Conservation (phyloP, 30 jellyfish, hydroid and myxozoan genomes). For the Cassiopea xamachana region DNA sequence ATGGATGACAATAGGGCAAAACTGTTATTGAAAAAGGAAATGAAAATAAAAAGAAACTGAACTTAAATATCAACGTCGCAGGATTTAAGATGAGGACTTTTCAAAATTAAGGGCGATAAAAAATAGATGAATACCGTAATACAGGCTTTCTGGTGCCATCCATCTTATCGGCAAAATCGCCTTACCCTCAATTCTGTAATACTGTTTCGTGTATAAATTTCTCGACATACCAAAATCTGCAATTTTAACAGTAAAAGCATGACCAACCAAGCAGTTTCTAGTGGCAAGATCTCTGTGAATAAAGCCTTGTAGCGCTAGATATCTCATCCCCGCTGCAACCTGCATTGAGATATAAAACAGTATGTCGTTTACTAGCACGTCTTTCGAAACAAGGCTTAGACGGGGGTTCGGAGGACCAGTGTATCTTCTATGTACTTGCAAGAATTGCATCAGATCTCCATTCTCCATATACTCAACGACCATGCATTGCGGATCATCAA, state of each 20-base stretch:
- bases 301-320: slow-evolving; percentile 80
- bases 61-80: too few species aligned
- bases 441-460: slow-evolving; percentile 90
- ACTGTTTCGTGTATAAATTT: slow-evolving; percentile 78
- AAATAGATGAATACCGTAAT: slow-evolving; percentile 51
- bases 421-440: slow-evolving; percentile 53
- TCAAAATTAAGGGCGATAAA: not conserved
- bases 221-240: slow-evolving; percentile 95
- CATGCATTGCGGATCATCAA: slow-evolving; percentile 85
- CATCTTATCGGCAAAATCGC: slow-evolving; percentile 93
- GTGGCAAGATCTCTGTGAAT: slow-evolving; percentile 96
- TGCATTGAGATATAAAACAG: slow-evolving; percentile 79
- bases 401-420: slow-evolving; percentile 63
- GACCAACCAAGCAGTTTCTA: slow-evolving; percentile 93
- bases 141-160: slow-evolving; percentile 96
- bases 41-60: too few species aligned
- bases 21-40: too few species aligned
- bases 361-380: slow-evolving; percentile 57
- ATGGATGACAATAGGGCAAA: too few species aligned
- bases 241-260: slow-evolving; percentile 86
- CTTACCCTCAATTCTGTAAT: slow-evolving; percentile 91
- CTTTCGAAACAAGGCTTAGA: slow-evolving; percentile 57
- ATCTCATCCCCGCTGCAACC: slow-evolving; percentile 88
- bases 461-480: slow-evolving; percentile 94
- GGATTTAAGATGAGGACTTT: too few species aligned